Evolutionary conservation across 2,888 invertebrate genomes (phyloP).

Genomic region (Craniophora ligustri): DNA sequence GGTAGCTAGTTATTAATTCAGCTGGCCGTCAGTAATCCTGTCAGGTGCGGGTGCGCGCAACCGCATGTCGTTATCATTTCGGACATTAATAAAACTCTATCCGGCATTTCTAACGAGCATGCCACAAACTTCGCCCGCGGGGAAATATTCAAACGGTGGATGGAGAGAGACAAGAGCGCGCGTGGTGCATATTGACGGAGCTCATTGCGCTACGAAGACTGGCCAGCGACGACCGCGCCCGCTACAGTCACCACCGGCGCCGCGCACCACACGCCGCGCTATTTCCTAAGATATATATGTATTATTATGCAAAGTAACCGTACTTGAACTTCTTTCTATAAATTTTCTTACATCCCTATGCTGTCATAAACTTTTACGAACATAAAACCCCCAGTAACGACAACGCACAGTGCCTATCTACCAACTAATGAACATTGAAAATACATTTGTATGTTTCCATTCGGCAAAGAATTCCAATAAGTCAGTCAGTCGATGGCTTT

Average conservation of each 20-base stretch:
- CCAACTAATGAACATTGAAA: conserved; percentile 50
- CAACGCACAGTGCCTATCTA: conserved; percentile 16
- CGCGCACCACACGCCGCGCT: not conserved
- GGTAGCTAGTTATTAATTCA: conserved; percentile 77
- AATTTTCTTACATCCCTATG: conserved; percentile 10
- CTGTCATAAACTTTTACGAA: conserved; percentile 32
- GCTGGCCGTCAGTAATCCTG: conserved; percentile 74
- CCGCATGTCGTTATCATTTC: conserved; percentile 81
- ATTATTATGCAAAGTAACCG: conserved; percentile 25
- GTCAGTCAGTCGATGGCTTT: conserved; percentile 54
- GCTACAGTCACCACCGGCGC: not conserved
- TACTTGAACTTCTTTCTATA: conserved; percentile 12
- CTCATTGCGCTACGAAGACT: conserved; percentile 58
- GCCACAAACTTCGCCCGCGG: conserved; percentile 70
- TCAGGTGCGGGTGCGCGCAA: conserved; percentile 61
- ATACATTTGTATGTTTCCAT: conserved; percentile 49
- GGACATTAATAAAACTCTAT: conserved; percentile 81
- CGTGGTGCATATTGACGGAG: conserved; percentile 69
- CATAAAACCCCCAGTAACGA: conserved; percentile 21
- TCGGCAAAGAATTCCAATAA: conserved; percentile 57
- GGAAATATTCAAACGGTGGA: conserved; percentile 74
- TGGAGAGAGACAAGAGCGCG: conserved; percentile 45
- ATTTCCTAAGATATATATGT: not conserved
- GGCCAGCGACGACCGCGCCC: not conserved
- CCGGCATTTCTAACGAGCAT: conserved; percentile 68